A percentile compares a stretch with the other conserved stretches of the same genome.
Evolutionary conservation across 2,888 invertebrate genomes (phyloP).

Genomic region (Branchellion lobata): DNA sequence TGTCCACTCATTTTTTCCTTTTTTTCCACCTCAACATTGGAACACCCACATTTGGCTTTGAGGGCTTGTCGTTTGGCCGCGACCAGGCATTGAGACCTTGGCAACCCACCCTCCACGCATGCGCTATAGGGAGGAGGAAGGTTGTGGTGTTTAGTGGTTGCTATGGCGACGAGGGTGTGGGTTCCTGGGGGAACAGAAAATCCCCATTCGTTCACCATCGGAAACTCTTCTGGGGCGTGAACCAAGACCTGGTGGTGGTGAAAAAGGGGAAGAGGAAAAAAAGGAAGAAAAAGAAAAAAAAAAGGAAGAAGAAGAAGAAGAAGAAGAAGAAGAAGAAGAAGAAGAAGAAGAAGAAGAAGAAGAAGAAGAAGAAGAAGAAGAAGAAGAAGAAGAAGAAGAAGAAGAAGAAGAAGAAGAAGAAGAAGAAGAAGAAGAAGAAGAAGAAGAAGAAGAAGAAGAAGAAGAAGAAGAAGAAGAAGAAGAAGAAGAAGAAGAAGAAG

Average conservation of each 20-base stretch:
- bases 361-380: too few relatives aligned
- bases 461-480: slow-evolving; percentile 41
- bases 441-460: slow-evolving; percentile 33
- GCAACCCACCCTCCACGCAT: slow-evolving; percentile 20
- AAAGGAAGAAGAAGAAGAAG: too few relatives aligned
- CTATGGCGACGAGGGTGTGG: slow-evolving; percentile 51
- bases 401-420: slow-evolving; percentile 46
- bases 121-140: slow-evolving; percentile 8
- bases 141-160: background rate
- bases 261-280: background rate
- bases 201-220: slow-evolving; percentile 52
- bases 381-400: too few relatives aligned
- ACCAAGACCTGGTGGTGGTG: slow-evolving; percentile 48
- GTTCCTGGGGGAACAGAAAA: slow-evolving; percentile 53
- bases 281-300: background rate
- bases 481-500: slow-evolving; percentile 11
- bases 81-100: slow-evolving; percentile 44
- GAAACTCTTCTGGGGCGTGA: slow-evolving; percentile 49
- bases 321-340: too few relatives aligned
- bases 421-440: slow-evolving; percentile 48
- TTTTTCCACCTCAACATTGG: background rate
- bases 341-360: too few relatives aligned
- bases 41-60: slow-evolving; percentile 14
- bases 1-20: background rate
- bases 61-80: background rate